Percentiles rank a stretch among this genome's conserved stretches.
Conservation (phyloP, 2,113 vertebrate species). For the Neogobius melanostomus region DNA sequence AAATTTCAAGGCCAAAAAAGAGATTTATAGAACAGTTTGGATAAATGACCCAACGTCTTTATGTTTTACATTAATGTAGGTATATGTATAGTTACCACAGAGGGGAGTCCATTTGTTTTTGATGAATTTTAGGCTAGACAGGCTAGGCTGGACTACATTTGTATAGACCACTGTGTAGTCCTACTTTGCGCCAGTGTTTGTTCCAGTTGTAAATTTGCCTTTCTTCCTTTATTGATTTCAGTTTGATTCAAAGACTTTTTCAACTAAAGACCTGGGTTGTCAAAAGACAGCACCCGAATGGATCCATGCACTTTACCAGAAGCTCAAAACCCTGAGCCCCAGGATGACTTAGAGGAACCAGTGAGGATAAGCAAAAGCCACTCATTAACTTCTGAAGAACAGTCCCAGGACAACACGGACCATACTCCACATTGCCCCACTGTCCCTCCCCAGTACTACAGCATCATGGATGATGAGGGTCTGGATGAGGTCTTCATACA, state of each 20-base stretch:
- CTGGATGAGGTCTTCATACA: conserved; percentile 37
- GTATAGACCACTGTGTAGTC: too few relatives aligned
- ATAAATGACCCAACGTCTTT: too few relatives aligned
- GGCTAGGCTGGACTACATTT: too few relatives aligned
- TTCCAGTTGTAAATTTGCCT: neutral
- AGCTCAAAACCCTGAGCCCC: conserved; percentile 10
- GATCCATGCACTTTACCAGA: conserved; percentile 15
- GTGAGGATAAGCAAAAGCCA: neutral
- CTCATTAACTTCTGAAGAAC: neutral
- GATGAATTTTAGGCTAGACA: too few relatives aligned
- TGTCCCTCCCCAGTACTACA: conserved; percentile 3
- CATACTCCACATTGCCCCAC: neutral
- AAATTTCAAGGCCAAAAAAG: too few relatives aligned
- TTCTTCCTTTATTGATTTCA: conserved; percentile 11
- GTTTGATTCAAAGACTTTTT: neutral
- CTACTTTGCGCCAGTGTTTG: too few relatives aligned
- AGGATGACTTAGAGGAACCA: conserved; percentile 28
- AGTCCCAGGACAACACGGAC: neutral
- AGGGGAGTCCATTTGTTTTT: too few relatives aligned
- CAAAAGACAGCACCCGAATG: conserved; percentile 19
- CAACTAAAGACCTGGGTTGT: neutral
- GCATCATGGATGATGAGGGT: conserved; percentile 39
- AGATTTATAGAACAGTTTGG: too few relatives aligned
- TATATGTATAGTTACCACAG: too few relatives aligned
- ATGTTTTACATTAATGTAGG: too few relatives aligned